Percentiles rank a stretch among this genome's conserved stretches.
phyloP scores from a whole-genome alignment of 30 jellyfish, hydroid and myxozoan genomes.

The Hydractinia symbiolongicarpus region DNA sequence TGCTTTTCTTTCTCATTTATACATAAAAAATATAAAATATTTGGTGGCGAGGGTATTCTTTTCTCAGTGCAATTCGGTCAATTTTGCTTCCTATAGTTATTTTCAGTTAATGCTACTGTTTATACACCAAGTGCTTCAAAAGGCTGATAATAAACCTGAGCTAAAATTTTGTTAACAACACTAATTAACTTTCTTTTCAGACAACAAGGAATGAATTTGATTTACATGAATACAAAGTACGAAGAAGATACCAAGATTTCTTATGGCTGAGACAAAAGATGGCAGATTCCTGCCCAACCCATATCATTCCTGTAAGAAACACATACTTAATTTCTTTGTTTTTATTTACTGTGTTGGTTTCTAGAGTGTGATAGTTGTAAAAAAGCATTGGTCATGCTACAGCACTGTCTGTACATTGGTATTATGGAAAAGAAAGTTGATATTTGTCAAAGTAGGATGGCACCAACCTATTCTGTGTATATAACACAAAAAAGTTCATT shows the following conservation, averaged over 20 bases:
- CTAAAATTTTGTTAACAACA: no score
- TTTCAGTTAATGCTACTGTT: no score
- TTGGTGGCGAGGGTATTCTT: neutral
- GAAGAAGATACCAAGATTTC: conserved; percentile 83
- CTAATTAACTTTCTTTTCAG: conserved; percentile 27
- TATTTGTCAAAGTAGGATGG: no score
- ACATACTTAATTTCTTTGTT: neutral
- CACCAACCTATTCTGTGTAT: no score
- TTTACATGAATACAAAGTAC: conserved; percentile 71
- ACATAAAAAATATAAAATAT: neutral
- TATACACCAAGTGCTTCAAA: no score
- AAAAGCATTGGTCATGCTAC: no score
- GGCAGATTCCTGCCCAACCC: conserved; percentile 81
- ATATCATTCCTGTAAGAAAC: conserved; percentile 74
- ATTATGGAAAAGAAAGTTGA: no score
- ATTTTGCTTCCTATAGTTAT: neutral
- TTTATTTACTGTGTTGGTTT: neutral
- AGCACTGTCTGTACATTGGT: no score
- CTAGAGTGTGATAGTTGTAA: neutral
- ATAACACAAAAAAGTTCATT: no score
- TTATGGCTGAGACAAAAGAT: conserved; percentile 75
- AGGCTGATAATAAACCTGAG: no score
- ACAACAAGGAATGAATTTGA: conserved; percentile 78
- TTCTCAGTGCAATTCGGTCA: neutral
- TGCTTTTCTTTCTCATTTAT: neutral